Evolutionary conservation across 2,113 vertebrate genomes (phyloP), one percentile per base, ranked within the genome.

Genomic region (Etheostoma spectabile): DNA sequence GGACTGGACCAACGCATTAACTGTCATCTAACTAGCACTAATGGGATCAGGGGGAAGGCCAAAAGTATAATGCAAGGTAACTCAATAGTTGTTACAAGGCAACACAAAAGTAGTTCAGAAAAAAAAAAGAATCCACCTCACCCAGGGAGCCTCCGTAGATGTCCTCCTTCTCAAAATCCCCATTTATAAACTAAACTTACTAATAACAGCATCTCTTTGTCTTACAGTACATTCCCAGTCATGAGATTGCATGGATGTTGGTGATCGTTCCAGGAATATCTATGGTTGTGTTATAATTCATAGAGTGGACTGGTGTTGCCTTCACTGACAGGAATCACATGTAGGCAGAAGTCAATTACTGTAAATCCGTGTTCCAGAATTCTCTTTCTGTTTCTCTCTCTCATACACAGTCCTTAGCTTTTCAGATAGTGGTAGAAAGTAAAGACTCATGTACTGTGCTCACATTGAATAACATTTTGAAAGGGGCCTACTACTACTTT

Each of bases 181-280:
- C 18, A 19, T 12, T 66, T 33, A 33, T 51, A 33, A 30, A 33
- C 46, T 19, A 30, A 45, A 22, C 14, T 18, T 64, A 45, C 13
- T 6, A 27, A 68, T 13, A n/a, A 38, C 33, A 4, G 52, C 51
- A 33, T 49, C 18, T 21, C 38, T 57, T 38, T 57, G 21, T 21
- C 21, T 56, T 18, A 42, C n/a, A 24, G 61, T 22, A 45, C 12
- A 45, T 48, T 65, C 45, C 8, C 6, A 22, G 30, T 7, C 4
- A 33, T 19, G 12, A 24, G 33, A 48, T 22, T 33, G 51, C 18
- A 22, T 56, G 7, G 18, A 19, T 49, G 24, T 19, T 49, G 12
- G 8, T 61, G 24, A 69, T 84, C 8, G 33, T 55, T 57, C 19
- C 38, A 57, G 55, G 19, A 77, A 53, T 55, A 5, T 12, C n/a